Conservation (phyloP, 2,888 invertebrate species). For the Dryadula phaetusa region DNA sequence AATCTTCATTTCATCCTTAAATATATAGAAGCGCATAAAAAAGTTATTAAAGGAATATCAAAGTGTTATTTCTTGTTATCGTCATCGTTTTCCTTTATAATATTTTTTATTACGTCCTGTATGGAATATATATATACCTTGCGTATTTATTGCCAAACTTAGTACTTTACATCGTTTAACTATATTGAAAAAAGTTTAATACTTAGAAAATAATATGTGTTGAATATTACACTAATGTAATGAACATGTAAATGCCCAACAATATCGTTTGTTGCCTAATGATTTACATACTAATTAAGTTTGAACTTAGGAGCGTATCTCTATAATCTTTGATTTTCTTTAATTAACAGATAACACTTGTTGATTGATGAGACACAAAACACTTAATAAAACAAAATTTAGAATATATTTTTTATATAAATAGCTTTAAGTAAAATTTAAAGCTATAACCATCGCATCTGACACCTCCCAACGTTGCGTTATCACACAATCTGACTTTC, state of each 20-base stretch:
- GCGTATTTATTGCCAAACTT: neutral
- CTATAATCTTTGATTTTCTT: no score
- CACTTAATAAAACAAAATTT: no score
- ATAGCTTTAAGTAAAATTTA: neutral
- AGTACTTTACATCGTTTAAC: neutral
- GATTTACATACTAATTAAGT: no score
- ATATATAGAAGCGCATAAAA: neutral
- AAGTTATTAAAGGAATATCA: neutral
- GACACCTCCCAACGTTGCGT: neutral
- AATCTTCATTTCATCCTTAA: neutral
- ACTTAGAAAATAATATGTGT: no score
- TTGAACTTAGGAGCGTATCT: no score
- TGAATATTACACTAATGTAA: no score
- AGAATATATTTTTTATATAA: neutral
- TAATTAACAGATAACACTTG: no score
- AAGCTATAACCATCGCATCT: neutral
- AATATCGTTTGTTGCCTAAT: no score
- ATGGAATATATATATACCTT: neutral
- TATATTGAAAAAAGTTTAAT: neutral
- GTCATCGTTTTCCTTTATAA: slow-evolving; percentile 8
- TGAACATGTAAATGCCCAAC: no score
- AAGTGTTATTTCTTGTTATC: slow-evolving; percentile 6
- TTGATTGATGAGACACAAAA: no score
- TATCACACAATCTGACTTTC: neutral
- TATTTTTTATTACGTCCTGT: neutral